Conservation (phyloP, 2,888 invertebrate genomes). For the Pseudococcus viburni region DNA sequence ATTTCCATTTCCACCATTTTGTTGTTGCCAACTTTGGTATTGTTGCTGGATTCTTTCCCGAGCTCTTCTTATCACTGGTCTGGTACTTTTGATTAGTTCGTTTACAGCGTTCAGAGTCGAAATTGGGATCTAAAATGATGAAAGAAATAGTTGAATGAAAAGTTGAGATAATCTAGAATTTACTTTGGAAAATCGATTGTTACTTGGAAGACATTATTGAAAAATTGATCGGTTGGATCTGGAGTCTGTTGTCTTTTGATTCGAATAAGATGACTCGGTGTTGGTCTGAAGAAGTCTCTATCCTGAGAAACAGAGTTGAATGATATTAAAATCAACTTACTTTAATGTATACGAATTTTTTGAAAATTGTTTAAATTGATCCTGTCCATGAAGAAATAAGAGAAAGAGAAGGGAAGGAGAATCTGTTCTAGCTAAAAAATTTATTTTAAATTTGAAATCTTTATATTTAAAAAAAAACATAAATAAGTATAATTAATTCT, state of each 20-base stretch:
- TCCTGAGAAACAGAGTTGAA: background rate
- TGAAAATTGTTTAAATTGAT: too few relatives aligned
- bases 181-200: background rate
- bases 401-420: too few relatives aligned
- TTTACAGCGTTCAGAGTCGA: slow-evolving; percentile 68
- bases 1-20: slow-evolving; percentile 29
- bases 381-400: too few relatives aligned
- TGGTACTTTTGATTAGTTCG: slow-evolving; percentile 68
- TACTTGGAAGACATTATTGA: slow-evolving; percentile 67
- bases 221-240: slow-evolving; percentile 65
- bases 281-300: background rate
- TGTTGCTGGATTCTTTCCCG: slow-evolving; percentile 68
- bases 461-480: too few relatives aligned
- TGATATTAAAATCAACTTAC: too few relatives aligned
- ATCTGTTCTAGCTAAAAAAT: too few relatives aligned
- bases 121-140: slow-evolving; percentile 68
- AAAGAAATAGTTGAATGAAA: background rate
- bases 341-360: too few relatives aligned
- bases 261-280: background rate
- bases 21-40: slow-evolving; percentile 53
- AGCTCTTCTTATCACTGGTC: slow-evolving; percentile 68
- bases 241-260: slow-evolving; percentile 62
- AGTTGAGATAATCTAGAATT: background rate
- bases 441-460: too few relatives aligned
- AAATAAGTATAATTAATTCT: too few relatives aligned